Percentiles rank a stretch among this genome's conserved stretches.
phyloP scores from a whole-genome alignment of 2,888 invertebrate genomes.

The Parelbella ahira region DNA sequence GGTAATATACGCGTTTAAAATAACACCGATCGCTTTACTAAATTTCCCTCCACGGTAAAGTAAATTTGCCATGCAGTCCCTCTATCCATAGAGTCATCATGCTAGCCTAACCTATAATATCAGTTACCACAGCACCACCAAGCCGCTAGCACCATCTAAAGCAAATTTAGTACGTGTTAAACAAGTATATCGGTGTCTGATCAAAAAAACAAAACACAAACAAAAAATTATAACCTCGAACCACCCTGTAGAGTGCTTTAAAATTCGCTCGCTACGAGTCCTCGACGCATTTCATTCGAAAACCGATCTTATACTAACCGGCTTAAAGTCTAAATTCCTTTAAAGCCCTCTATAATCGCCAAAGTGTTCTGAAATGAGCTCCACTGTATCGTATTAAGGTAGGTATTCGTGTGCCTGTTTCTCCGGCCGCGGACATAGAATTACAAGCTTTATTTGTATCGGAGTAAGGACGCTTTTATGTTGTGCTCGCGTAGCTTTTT shows the following conservation, averaged over 20 bases:
- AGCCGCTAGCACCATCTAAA: too few relatives aligned
- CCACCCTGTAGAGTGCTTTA: slow-evolving; percentile 10
- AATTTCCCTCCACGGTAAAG: too few relatives aligned
- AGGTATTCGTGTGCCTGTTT: slow-evolving; percentile 7
- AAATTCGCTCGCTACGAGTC: slow-evolving; percentile 6
- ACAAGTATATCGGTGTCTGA: too few relatives aligned
- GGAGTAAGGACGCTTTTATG: slow-evolving; percentile 2
- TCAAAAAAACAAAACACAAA: too few relatives aligned
- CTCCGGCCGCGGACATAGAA: not conserved
- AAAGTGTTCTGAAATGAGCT: slow-evolving; percentile 3
- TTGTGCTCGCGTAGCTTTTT: not conserved
- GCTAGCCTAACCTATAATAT: too few relatives aligned
- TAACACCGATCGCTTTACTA: too few relatives aligned
- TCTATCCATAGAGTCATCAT: too few relatives aligned
- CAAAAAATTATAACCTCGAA: slow-evolving; percentile 5
- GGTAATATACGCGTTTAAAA: too few relatives aligned
- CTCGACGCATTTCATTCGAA: slow-evolving; percentile 3
- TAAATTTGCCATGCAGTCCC: too few relatives aligned
- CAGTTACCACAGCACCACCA: too few relatives aligned
- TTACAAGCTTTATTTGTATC: slow-evolving; percentile 4
- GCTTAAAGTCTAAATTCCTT: slow-evolving; percentile 15
- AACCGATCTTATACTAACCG: slow-evolving; percentile 5
- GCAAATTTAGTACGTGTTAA: too few relatives aligned
- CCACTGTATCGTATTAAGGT: slow-evolving; percentile 11
- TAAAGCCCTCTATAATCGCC: not conserved